A percentile compares a stretch with the other conserved stretches of the same genome.
Conservation (phyloP, 2,888 invertebrate genomes). For the Melieria crassipennis region DNA sequence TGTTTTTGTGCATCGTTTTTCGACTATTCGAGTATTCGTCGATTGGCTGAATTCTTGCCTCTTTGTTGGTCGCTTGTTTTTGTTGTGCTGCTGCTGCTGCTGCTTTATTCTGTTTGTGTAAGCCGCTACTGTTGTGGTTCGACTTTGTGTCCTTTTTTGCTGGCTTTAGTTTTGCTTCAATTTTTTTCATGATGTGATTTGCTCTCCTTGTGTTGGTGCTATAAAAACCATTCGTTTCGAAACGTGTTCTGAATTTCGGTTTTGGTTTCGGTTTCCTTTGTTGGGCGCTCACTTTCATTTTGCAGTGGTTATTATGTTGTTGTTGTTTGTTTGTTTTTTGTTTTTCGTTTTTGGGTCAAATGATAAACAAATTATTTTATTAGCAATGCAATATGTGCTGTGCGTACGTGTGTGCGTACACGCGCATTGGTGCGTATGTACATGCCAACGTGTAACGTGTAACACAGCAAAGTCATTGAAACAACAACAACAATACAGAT, state of each 20-base stretch:
- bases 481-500: too few species aligned
- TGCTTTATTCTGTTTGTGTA: too few species aligned
- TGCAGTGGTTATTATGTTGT: constrained; percentile 33
- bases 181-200: constrained; percentile 28
- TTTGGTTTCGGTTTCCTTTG: background rate
- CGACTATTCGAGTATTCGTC: background rate
- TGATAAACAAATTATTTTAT: constrained; percentile 50
- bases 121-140: background rate
- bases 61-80: too few species aligned
- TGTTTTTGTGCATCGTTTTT: background rate
- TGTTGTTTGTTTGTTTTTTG: constrained; percentile 3
- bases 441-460: too few species aligned
- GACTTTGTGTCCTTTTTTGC: background rate
- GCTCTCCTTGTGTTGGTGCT: constrained; percentile 18
- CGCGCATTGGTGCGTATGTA: too few species aligned
- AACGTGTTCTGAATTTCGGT: constrained; percentile 44
- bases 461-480: too few species aligned
- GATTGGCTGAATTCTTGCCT: too few species aligned
- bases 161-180: background rate
- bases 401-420: too few species aligned
- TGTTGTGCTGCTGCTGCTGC: too few species aligned
- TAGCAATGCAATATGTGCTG: constrained; percentile 24
- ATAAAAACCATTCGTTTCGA: constrained; percentile 36
- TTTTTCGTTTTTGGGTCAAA: constrained; percentile 40
- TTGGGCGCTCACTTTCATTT: constrained; percentile 15